Evolutionary conservation across 2,797 vertebrate species (phyloP), one percentile per base, ranked within the genome.

Genomic region (Hyperoplus immaculatus): DNA sequence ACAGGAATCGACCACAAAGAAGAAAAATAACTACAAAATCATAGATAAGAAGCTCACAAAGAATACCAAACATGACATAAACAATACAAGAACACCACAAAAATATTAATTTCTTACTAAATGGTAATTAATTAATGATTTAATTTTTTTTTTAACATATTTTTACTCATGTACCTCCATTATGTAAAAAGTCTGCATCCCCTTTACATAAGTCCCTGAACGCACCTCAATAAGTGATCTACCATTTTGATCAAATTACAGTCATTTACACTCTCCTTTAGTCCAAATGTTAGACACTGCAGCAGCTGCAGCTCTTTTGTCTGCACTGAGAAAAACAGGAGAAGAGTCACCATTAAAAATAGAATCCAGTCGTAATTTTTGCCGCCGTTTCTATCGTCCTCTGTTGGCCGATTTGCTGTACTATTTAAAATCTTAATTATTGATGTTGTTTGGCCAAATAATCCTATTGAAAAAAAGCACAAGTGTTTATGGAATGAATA

Each of bases 401-500:
- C 84, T 70, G 66, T 64, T 16, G 61, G 88, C 57, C 62, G 39
- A 70, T 76, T 65, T 64, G 59, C 75, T 8, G 72, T 43, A 53
- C 77, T 69, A 77, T 82, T 87, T 84, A 53, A 1, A 83, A 87
- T 77, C 82, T 86, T 64, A 78, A 92, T 90, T 85, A 90, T 94
- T 92, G 63, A 89, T 83, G 81, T 74, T 71, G 88, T 91, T 91
- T 87, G 77, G 78, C 81, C 72, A 77, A 84, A 54, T 58, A 70
- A 75, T 72, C 77, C 69, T 1, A 54, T 79, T 70, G 5, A 78
- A 75, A 73, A 69, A 70, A 66, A 74, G 36, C 58, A 77, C 66
- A 68, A 80, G 80, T 69, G 73, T 84, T 85, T 74, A 45, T 39
- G 29, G 3, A 29, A 59, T 46, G 63, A 29, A 74, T 70, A 75